phyloP scores from a whole-genome alignment of 2,888 invertebrate species.

The Caenorhabditis sp. region DNA sequence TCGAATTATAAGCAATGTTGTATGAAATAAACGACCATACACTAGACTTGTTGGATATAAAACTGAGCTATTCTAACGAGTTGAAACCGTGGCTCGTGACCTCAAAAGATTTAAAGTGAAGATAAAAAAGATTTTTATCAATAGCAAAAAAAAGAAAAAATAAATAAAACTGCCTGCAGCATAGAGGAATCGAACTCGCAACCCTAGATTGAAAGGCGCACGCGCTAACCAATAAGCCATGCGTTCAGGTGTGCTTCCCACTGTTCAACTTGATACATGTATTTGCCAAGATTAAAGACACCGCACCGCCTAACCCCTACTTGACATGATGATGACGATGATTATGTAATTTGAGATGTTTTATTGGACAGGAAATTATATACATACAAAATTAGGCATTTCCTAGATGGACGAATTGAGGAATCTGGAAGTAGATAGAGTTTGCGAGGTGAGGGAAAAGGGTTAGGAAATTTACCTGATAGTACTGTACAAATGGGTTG shows the following conservation, averaged over 20 bases:
- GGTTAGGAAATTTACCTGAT: slow-evolving; percentile 5
- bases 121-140: too few relatives aligned
- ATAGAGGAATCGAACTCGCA: too few relatives aligned
- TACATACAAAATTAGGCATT: neutral
- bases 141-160: too few relatives aligned
- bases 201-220: too few relatives aligned
- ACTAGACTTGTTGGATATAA: neutral
- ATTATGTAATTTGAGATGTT: neutral
- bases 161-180: too few relatives aligned
- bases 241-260: too few relatives aligned
- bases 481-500: slow-evolving; percentile 18
- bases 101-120: too few relatives aligned
- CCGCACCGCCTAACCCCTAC: neutral
- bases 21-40: neutral
- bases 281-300: neutral
- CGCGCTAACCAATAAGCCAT: too few relatives aligned
- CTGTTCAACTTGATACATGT: neutral
- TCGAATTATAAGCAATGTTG: slow-evolving; percentile 1
- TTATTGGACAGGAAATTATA: neutral
- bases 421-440: slow-evolving; percentile 4
- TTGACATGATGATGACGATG: neutral
- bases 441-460: too few relatives aligned
- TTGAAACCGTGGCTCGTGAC: too few relatives aligned
- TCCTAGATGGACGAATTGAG: neutral
- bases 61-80: neutral